phyloP scores from a whole-genome alignment of 2,888 invertebrate genomes.

The Agrypnus murinus region DNA sequence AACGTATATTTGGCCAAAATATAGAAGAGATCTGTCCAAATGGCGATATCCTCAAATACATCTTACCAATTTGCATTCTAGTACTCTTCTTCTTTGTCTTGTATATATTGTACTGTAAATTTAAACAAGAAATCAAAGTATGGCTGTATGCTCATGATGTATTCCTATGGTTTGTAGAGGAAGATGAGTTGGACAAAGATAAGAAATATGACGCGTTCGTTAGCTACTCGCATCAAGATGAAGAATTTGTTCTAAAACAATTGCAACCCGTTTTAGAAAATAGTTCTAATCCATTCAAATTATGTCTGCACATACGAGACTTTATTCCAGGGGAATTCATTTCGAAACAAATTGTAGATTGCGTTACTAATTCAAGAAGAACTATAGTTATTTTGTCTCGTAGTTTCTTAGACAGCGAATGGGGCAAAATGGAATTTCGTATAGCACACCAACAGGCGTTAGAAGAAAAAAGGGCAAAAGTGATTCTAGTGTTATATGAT shows the following conservation, averaged over 20 bases:
- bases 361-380: constrained; percentile 81
- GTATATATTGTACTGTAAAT: too few species aligned
- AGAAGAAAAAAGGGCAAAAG: constrained; percentile 79
- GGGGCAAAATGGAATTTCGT: constrained; percentile 86
- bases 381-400: constrained; percentile 82
- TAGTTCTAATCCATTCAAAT: constrained; percentile 77
- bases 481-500: constrained; percentile 84
- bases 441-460: constrained; percentile 82
- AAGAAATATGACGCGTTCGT: constrained; percentile 85
- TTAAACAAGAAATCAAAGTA: constrained; percentile 78
- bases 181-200: constrained; percentile 81
- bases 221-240: constrained; percentile 86
- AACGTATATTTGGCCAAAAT: constrained; percentile 25
- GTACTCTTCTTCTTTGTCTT: too few species aligned
- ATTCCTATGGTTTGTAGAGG: constrained; percentile 78
- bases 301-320: constrained; percentile 84
- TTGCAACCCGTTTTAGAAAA: constrained; percentile 80
- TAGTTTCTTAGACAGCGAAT: constrained; percentile 83
- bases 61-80: too few species aligned
- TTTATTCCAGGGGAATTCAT: constrained; percentile 85
- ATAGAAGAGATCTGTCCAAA: constrained; percentile 71
- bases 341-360: constrained; percentile 80
- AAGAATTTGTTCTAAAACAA: constrained; percentile 79
- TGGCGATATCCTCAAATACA: too few species aligned
- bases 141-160: constrained; percentile 79